Conservation (phyloP, 2,888 invertebrate genomes). For the Tolmerus cingulatus region DNA sequence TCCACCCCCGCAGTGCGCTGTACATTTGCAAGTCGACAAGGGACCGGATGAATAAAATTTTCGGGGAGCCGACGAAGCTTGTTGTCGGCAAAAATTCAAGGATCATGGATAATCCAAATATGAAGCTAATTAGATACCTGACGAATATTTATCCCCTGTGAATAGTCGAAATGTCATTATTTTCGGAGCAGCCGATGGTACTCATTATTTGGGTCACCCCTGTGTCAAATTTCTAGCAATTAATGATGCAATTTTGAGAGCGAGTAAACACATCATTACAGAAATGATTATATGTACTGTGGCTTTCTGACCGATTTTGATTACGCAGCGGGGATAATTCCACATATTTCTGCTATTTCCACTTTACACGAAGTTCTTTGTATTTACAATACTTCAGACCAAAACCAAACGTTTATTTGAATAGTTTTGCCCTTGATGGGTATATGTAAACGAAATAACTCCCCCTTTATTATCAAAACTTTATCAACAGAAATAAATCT, state of each 20-base stretch:
- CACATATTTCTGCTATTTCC: background rate
- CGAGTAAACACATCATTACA: background rate
- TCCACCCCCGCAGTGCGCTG: background rate
- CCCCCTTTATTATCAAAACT: background rate
- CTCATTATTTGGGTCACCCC: background rate
- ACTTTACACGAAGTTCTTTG: no score
- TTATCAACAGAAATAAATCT: background rate
- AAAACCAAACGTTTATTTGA: background rate
- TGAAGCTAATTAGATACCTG: background rate
- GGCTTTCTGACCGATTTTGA: background rate
- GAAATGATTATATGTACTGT: background rate
- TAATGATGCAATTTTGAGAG: background rate
- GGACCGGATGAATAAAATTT: background rate
- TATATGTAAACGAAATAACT: background rate
- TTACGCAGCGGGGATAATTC: background rate
- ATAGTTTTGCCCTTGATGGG: background rate
- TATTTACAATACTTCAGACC: no score
- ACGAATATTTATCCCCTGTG: background rate
- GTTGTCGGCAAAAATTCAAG: background rate
- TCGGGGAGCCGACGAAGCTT: background rate
- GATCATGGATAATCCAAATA: background rate
- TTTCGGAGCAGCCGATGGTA: background rate
- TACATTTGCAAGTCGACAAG: background rate
- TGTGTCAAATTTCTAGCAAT: background rate
- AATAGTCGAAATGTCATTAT: background rate